These are phyloP conservation scores for Ceyx erithaca DNA, from an alignment of 2,797 vertebrate species.

Conservation along the genomic window DNA sequence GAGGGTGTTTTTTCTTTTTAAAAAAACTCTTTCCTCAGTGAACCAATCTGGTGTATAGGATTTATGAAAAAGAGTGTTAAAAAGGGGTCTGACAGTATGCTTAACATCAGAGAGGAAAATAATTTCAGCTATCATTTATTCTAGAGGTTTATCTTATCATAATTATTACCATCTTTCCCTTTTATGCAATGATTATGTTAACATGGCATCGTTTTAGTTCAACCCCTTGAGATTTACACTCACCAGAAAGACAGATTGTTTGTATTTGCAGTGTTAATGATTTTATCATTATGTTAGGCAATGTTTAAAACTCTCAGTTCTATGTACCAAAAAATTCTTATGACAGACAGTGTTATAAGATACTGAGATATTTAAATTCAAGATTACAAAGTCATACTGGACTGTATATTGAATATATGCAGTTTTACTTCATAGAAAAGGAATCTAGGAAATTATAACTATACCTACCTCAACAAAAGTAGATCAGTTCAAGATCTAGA, in stretches of 20 bases:
- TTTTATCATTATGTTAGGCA: neutral
- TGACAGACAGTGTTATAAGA: neutral
- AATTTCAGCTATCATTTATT: neutral
- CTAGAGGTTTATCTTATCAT: neutral
- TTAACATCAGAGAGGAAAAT: neutral
- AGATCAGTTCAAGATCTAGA: neutral
- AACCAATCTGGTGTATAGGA: neutral
- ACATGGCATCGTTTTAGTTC: neutral
- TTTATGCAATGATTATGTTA: neutral
- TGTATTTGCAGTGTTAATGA: neutral
- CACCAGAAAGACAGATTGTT: neutral
- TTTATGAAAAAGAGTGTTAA: neutral
- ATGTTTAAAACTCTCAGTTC: neutral
- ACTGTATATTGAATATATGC: neutral
- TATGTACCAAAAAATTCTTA: neutral
- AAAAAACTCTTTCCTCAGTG: neutral
- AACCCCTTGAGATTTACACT: neutral
- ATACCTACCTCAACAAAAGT: neutral
- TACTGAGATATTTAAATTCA: neutral
- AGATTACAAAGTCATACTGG: neutral
- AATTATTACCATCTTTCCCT: neutral
- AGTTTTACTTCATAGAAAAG: neutral
- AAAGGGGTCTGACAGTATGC: neutral
- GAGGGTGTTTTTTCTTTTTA: neutral
- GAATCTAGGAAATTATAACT: neutral